Evolutionary conservation across 2,113 vertebrate species (phyloP), one percentile per base, ranked within the genome.

Genomic region (Halcyon malimbica): DNA sequence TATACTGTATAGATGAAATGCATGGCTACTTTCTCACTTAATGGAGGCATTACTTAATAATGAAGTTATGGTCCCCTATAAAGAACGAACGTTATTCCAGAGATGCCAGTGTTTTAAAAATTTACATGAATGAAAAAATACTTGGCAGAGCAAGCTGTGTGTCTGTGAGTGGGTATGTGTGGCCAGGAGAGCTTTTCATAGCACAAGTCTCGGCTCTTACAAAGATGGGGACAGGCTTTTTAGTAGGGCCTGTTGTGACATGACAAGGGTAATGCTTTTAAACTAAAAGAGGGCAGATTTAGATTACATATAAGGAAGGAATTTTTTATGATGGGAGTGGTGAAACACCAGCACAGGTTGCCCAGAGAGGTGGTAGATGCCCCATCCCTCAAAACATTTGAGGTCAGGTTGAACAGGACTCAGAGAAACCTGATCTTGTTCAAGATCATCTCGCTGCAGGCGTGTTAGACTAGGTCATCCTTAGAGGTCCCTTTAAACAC

Each of bases 21-120:
- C 90, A 46, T 54, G 46, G 59, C 86, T 93, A 71, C 88, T 94
- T 96, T 94, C 71, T 95, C 42, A 53, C 46, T 93, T 96, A 95
- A 94, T 92, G 87, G 91, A 87, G 70, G 41, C 54, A 95, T 97
- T 97, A 96, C 67, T 97, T 89, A 97, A 91, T 97, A 87, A 96
- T 96, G 94, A 95, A 95, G 57, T 91, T 74, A 95, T 69, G 83
- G 56, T 76, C 8, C 39, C 59, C 70, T 84, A n/a, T 92, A 90
- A 97, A 95, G 95, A 87, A 95, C 94, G 63, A 68, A 89, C 93
- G 73, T 95, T 95, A 89, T 94, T 97, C 20, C 56, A 95, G 86
- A 91, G 82, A 96, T 95, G 89, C 46, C 60, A 86, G 41, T 48
- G 26, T 91, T 85, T 94, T 70, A 93, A 93, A 97, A 94, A 93